Evolutionary conservation across 2,888 invertebrate species (phyloP), one percentile per base, ranked within the genome.

Genomic region (Pterobdella sp.): DNA sequence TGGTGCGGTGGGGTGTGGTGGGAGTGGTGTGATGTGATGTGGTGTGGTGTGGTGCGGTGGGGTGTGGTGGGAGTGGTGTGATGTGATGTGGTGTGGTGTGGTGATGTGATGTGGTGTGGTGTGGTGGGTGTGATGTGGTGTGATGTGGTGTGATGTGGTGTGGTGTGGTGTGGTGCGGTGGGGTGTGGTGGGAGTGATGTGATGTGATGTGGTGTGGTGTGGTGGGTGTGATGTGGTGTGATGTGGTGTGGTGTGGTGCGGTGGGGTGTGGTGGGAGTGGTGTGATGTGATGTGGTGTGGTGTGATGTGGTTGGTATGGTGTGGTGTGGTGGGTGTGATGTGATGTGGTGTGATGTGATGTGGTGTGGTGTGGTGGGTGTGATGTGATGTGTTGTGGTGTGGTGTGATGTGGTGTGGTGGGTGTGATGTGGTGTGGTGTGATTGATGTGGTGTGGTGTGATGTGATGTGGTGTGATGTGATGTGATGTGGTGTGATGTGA

Each of bases 201-300:
- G 60, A 26, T 56, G 7, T 56, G n/a, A 26, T 10, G 32, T 35
- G 18, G 72, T 66, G 26, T 36, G 65, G 26, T 65, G 63, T 22
- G 68, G 67, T 36, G 72, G 74, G 74, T 7, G 88, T 87, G 84
- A 86, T 91, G 70, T 88, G 87, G 79, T 88, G 86, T 35, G 63
- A n/a, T 63, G 63, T 42, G 42, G 18, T 63, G 63, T 56, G 60
- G 60, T 56, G n/a, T 56, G 60, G 14, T 56, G 60, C n/a, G 60
- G 60, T 56, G n/a, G 18, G 60, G 60, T 56, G 60, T 56, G n/a
- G n/a, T n/a, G n/a, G n/a, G n/a, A n/a, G n/a, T n/a, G n/a, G n/a
- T n/a, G n/a, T n/a, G n/a, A n/a, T n/a, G n/a, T n/a, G n/a, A n/a
- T n/a, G n/a, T n/a, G 60, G n/a, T 56, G 60, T 56, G 60, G 60